These are phyloP conservation scores for Ostrea denselamellosa DNA, from an alignment of 1,140 invertebrate genomes.

Conservation along the genomic window DNA sequence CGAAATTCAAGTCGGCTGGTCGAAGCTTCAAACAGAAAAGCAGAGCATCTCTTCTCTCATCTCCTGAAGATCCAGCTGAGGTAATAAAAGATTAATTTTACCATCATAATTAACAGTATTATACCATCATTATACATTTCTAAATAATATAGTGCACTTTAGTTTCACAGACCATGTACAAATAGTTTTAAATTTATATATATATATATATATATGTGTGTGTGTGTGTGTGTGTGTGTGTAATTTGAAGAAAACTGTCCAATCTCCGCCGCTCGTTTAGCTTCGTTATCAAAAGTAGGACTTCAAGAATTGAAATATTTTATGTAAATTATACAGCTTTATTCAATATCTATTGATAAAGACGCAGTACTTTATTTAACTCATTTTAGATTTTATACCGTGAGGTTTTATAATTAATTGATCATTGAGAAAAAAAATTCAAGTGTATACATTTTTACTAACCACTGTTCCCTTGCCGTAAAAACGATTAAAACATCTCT, in stretches of 20 bases:
- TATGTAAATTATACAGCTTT: too few relatives aligned
- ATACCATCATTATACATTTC: neutral
- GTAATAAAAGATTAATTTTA: neutral
- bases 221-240: too few relatives aligned
- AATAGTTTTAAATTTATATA: neutral
- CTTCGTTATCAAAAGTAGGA: too few relatives aligned
- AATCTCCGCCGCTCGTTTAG: neutral
- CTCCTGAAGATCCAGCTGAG: neutral
- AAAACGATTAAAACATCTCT: neutral
- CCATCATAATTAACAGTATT: neutral
- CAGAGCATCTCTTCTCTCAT: neutral
- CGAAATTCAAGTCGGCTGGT: constrained; percentile 47
- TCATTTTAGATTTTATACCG: too few relatives aligned
- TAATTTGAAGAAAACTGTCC: neutral
- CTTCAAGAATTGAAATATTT: too few relatives aligned
- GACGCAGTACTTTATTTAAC: too few relatives aligned
- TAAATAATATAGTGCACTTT: too few relatives aligned
- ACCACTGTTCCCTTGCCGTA: neutral
- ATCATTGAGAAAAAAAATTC: too few relatives aligned
- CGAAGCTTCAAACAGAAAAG: constrained; percentile 47
- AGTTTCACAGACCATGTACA: neutral
- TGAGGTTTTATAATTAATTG: too few relatives aligned
- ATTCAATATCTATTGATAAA: too few relatives aligned
- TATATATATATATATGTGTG: too few relatives aligned
- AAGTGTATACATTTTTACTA: too few relatives aligned